Conservation (phyloP, 2,888 invertebrate genomes). For the Phytoseiulus persimilis region DNA sequence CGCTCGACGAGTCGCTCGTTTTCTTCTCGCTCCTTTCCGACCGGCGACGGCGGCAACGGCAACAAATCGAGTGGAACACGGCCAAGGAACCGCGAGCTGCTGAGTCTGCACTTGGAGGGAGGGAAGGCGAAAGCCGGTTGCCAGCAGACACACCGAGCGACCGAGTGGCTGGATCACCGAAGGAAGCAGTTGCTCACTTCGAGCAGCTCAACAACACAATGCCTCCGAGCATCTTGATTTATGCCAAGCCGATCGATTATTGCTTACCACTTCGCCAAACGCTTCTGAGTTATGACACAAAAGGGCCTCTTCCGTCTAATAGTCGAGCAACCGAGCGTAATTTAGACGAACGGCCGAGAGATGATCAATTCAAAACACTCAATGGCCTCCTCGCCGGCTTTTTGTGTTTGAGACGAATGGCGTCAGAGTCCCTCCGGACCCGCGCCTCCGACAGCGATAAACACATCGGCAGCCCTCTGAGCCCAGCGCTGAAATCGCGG, state of each 20-base stretch:
- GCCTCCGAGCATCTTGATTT: background rate
- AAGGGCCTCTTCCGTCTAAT: background rate
- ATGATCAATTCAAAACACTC: constrained; percentile 5
- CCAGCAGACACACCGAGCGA: background rate
- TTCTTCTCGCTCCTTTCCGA: background rate
- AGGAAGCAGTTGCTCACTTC: background rate
- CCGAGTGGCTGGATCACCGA: background rate
- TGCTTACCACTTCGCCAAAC: background rate
- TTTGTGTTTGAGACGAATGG: background rate
- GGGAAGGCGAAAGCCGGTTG: background rate
- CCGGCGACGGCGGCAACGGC: background rate
- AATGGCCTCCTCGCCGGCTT: background rate
- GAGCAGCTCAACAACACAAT: background rate
- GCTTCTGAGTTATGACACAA: constrained; percentile 5
- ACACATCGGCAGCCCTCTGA: background rate
- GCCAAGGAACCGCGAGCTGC: constrained; percentile 5
- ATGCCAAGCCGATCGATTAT: background rate
- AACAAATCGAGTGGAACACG: background rate
- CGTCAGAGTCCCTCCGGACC: background rate
- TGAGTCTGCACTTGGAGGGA: background rate
- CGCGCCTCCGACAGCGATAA: background rate
- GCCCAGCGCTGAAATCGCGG: background rate
- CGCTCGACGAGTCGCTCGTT: background rate
- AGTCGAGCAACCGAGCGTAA: background rate
- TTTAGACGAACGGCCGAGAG: background rate